Percentiles rank a stretch among this genome's conserved stretches.
Evolutionary conservation across 1,140 invertebrate species (phyloP).

Genomic region (Drosophila setifemur): DNA sequence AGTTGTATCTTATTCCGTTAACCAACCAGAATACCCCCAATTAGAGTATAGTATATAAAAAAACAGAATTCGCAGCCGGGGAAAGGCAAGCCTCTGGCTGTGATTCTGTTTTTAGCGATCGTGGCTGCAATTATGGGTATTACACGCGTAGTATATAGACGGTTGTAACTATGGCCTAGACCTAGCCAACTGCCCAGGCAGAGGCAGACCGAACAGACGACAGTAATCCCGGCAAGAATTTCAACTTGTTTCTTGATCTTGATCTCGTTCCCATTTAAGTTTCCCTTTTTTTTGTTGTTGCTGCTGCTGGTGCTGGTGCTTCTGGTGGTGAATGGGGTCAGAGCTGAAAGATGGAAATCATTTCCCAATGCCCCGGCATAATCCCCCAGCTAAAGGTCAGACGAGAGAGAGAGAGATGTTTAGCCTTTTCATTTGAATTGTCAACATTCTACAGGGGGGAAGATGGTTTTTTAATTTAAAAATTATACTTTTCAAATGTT

Average conservation of each 20-base stretch:
- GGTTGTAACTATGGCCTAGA: conserved; percentile 43
- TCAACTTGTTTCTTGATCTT: conserved; percentile 43
- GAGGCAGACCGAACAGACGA: background rate
- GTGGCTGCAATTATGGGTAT: background rate
- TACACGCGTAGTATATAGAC: background rate
- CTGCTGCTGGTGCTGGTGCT: conserved; percentile 1
- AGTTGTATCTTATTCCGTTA: too few relatives aligned
- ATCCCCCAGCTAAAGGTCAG: conserved; percentile 15
- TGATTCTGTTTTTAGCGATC: background rate
- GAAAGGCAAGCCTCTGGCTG: background rate
- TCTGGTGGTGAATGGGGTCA: conserved; percentile 14
- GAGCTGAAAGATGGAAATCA: background rate
- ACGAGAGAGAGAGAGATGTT: background rate
- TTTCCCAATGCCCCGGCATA: too few relatives aligned
- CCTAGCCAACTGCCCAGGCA: conserved; percentile 29
- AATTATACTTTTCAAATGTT: too few relatives aligned
- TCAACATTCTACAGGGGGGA: too few relatives aligned
- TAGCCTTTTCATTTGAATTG: too few relatives aligned
- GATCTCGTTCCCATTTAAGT: conserved; percentile 35
- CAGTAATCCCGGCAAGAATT: conserved; percentile 40
- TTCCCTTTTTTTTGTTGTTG: background rate
- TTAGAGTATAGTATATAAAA: too few relatives aligned
- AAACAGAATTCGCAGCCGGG: background rate
- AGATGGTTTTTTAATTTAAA: too few relatives aligned
- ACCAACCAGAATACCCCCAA: too few relatives aligned